phyloP scores from a whole-genome alignment of 2,113 vertebrate species.

The Lichenostomus cassidix region DNA sequence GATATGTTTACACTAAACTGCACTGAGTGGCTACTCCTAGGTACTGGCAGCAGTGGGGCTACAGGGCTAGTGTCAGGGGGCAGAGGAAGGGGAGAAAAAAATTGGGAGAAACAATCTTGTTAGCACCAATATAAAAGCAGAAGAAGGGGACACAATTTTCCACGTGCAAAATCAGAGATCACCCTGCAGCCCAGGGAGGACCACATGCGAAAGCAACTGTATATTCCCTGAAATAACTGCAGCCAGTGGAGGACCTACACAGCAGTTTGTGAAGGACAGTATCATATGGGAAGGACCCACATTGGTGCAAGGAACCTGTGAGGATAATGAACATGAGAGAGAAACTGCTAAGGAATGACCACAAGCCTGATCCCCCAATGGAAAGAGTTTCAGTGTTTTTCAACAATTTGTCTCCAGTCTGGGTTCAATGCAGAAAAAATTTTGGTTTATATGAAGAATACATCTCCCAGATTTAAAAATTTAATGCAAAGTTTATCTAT shows the following conservation, averaged over 20 bases:
- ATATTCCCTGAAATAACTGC: neutral
- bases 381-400: neutral
- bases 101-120: neutral
- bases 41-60: neutral
- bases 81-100: neutral
- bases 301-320: neutral
- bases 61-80: neutral
- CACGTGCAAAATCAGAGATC: neutral
- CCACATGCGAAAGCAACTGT: neutral
- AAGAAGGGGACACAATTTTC: neutral
- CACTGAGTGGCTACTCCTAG: neutral
- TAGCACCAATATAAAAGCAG: neutral
- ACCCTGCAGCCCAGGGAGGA: neutral
- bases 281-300: neutral
- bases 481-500: neutral
- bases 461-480: neutral
- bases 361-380: neutral
- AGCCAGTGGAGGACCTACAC: neutral
- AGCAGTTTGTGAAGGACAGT: neutral
- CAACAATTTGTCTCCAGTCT: neutral
- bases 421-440: neutral
- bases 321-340: neutral
- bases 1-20: neutral
- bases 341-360: neutral
- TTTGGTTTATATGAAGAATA: neutral